A percentile compares a stretch with the other conserved stretches of the same genome.
phyloP scores from a whole-genome alignment of 2,888 invertebrate genomes.

The Endotricha flammealis region DNA sequence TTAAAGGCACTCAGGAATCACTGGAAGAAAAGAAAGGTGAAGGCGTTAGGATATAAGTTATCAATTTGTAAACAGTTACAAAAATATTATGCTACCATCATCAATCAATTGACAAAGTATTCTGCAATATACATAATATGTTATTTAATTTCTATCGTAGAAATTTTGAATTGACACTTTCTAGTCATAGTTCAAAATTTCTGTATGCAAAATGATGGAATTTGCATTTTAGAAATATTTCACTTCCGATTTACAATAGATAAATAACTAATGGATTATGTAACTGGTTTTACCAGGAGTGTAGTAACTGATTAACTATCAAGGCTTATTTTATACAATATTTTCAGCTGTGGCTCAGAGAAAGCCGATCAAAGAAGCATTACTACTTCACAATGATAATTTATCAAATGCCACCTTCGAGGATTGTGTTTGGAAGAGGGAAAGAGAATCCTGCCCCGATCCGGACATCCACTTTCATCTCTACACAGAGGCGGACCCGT shows the following conservation, averaged over 20 bases:
- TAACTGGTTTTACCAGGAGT: too few relatives aligned
- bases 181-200: background rate
- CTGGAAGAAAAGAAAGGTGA: too few relatives aligned
- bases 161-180: background rate
- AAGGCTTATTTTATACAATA: too few relatives aligned
- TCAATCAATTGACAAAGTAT: too few relatives aligned
- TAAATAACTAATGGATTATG: too few relatives aligned
- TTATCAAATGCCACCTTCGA: slow-evolving; percentile 79
- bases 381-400: slow-evolving; percentile 78
- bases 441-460: slow-evolving; percentile 84
- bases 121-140: too few relatives aligned
- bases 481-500: slow-evolving; percentile 78
- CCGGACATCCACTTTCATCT: slow-evolving; percentile 81
- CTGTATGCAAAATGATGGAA: slow-evolving; percentile 4
- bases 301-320: too few relatives aligned
- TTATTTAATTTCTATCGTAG: slow-evolving; percentile 10
- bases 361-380: slow-evolving; percentile 80
- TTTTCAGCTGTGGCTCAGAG: slow-evolving; percentile 29
- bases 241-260: slow-evolving; percentile 4
- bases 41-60: too few relatives aligned
- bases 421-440: slow-evolving; percentile 84
- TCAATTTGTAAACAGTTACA: too few relatives aligned
- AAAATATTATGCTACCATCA: too few relatives aligned
- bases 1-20: too few relatives aligned
- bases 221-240: background rate